Evolutionary conservation across 2,797 vertebrate species (phyloP).

Genomic region (Siniperca scherzeri): DNA sequence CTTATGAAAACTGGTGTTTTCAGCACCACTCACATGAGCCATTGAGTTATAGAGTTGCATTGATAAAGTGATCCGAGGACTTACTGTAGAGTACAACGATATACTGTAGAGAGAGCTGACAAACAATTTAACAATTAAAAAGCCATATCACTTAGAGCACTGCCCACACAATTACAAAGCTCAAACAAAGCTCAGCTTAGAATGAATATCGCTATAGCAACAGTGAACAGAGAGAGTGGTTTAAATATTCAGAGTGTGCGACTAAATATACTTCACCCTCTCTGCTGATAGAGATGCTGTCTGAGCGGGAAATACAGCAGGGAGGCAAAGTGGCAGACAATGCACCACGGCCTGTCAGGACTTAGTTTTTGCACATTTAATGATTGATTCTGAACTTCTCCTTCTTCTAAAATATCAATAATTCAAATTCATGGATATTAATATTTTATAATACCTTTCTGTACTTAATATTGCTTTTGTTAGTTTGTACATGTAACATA

Average conservation of each 20-base stretch:
- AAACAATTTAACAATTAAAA: constrained; percentile 60
- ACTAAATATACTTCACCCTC: constrained; percentile 74
- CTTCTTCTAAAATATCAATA: neutral
- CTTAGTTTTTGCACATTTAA: neutral
- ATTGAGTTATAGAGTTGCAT: neutral
- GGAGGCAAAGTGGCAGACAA: constrained; percentile 36
- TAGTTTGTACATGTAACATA: neutral
- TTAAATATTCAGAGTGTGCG: constrained; percentile 80
- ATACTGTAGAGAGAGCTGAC: constrained; percentile 2
- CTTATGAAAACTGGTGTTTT: neutral
- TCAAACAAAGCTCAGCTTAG: constrained; percentile 64
- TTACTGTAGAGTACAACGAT: neutral
- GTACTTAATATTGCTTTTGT: neutral
- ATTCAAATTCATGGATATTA: neutral
- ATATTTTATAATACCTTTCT: neutral
- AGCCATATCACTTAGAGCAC: constrained; percentile 21
- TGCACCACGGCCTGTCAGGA: neutral
- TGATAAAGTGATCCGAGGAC: constrained; percentile 10
- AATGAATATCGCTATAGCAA: constrained; percentile 78
- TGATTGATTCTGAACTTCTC: constrained; percentile 3
- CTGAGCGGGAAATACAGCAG: constrained; percentile 58
- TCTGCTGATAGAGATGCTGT: constrained; percentile 59
- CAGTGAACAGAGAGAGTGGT: constrained; percentile 63
- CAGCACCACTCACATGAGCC: neutral
- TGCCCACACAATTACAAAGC: constrained; percentile 48